These are phyloP conservation scores for Brachycybe producta DNA, from an alignment of 2,888 invertebrate genomes.

Conservation along the genomic window DNA sequence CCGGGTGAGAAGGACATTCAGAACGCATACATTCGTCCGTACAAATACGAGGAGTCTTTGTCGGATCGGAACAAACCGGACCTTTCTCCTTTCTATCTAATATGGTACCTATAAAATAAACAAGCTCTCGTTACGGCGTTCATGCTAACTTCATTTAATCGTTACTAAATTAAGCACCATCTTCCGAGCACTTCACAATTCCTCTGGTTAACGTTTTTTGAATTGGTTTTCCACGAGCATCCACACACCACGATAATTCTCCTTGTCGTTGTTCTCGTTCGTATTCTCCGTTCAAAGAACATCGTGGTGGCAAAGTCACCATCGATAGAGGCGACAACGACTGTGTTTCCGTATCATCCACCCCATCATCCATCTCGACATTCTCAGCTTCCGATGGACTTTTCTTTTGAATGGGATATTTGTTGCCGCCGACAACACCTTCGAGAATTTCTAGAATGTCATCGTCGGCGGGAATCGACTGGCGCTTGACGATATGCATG, in stretches of 20 bases:
- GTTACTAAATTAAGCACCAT: constrained; percentile 15
- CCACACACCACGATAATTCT: constrained; percentile 29
- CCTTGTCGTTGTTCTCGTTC: constrained; percentile 28
- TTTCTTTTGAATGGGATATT: not conserved
- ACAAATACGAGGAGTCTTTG: constrained; percentile 28
- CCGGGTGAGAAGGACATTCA: constrained; percentile 28
- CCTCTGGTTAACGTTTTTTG: constrained; percentile 27
- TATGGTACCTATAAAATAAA: constrained; percentile 24
- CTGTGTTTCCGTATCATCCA: not conserved
- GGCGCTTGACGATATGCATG: constrained; percentile 22
- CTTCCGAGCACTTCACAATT: constrained; percentile 24
- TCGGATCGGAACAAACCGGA: constrained; percentile 27
- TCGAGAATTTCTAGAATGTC: not conserved
- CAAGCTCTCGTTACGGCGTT: not conserved
- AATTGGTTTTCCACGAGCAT: constrained; percentile 24
- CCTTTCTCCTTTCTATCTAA: constrained; percentile 25
- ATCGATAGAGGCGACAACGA: constrained; percentile 21
- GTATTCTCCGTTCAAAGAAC: constrained; percentile 28
- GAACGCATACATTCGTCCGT: constrained; percentile 28
- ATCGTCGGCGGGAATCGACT: constrained; percentile 17
- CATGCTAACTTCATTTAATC: constrained; percentile 3
- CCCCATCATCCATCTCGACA: not conserved
- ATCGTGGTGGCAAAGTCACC: constrained; percentile 28
- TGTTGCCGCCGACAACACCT: not conserved
- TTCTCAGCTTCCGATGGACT: not conserved